Base-by-base conservation (phyloP, 2,888 invertebrate genomes). In the Horisme vitalbata region DNA sequence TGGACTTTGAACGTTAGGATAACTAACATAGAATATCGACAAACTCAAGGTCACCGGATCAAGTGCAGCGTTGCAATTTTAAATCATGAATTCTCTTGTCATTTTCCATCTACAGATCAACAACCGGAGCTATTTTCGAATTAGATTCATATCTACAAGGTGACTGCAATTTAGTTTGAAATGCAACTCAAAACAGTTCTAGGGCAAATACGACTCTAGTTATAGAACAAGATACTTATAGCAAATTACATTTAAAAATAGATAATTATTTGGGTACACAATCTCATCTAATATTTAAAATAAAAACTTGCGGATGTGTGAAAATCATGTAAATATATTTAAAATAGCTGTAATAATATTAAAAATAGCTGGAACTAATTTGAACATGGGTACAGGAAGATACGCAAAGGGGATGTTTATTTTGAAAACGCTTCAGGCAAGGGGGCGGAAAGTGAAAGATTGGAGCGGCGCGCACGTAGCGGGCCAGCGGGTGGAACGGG, bases 371-470 rank as follows among this genome's bases (percentile, higher is more conserved):
- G 7, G 23, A n/a, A 23, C 7, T n/a, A 3, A 23, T 23, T 7
- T 6, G n/a, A 23, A 23, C 23, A n/a, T 7, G 1, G 23, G 23
- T 23, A 23, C 23, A 23, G 23, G n/a, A 23, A 2, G n/a, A n/a
- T 23, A 8, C 23, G 18, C n/a, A 26, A 11, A 18, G 18, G 10
- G 18, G 21, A 18, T 37, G 24, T 32, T 44, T 31, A 38, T 43
- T 43, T 34, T 34, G 8, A 37, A 43, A 43, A 13, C 18, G 24
- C 31, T 35, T 35, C 35, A 41, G 49, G 27, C 39, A 35, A 2
- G 43, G 59, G 58, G 61, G 66, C 74, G 71, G 81, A 82, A 82
- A 85, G 83, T 83, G 82, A 83, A 83, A 83, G 82, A 83, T 79
- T 75, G 73, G 63, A 6, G 64, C 43, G 54, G 35, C 55, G 64